phyloP scores from a whole-genome alignment of 2,888 invertebrate species.

The Lithophane semibrunnea region DNA sequence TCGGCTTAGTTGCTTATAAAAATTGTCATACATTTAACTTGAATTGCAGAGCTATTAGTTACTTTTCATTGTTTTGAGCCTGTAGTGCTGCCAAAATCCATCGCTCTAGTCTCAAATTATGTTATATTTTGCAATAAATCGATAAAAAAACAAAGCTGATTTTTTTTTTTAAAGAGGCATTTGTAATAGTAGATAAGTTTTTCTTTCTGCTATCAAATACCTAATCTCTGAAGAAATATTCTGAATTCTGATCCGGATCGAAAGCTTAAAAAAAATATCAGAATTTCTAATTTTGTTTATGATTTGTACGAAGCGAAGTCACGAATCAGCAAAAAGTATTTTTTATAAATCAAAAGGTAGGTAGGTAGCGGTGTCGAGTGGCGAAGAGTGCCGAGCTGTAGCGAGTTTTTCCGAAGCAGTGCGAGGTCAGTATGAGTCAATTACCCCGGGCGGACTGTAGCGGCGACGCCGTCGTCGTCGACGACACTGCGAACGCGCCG shows the following conservation, averaged over 20 bases:
- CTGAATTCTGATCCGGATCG: background rate
- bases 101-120: background rate
- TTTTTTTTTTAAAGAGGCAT: background rate
- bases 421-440: constrained; percentile 92
- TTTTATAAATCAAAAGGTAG: constrained; percentile 56
- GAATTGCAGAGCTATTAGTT: background rate
- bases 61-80: background rate
- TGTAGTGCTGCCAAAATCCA: background rate
- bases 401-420: constrained; percentile 86
- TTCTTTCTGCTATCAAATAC: background rate
- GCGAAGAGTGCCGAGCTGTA: constrained; percentile 77
- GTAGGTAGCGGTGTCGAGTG: constrained; percentile 56
- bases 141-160: no score
- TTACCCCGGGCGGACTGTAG: constrained; percentile 89
- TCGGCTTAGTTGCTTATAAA: constrained; percentile 48
- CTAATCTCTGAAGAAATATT: background rate
- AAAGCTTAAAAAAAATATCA: background rate
- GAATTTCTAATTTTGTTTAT: constrained; percentile 14
- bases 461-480: constrained; percentile 72
- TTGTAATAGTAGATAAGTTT: background rate
- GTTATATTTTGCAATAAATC: background rate
- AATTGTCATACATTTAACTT: background rate
- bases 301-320: constrained; percentile 1
- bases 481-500: constrained; percentile 41
- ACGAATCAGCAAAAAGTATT: constrained; percentile 24